Conservation (phyloP, 1,140 invertebrate genomes). For the Listronotus bonariensis region DNA sequence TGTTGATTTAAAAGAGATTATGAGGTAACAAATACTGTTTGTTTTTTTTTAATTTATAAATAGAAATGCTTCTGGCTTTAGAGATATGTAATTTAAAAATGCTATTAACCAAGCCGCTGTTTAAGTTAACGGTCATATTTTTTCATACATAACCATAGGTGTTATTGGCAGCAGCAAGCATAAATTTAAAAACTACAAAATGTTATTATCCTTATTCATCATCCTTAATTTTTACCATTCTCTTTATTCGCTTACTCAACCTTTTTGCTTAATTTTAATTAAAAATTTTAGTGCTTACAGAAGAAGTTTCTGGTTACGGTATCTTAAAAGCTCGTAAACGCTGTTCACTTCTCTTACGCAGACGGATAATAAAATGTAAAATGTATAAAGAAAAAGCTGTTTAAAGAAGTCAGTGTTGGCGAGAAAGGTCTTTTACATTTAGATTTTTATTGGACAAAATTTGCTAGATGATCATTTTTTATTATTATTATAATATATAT, state of each 20-base stretch:
- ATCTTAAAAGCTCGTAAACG: conserved; percentile 44
- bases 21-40: no score
- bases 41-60: no score
- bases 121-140: no score
- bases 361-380: conserved; percentile 11
- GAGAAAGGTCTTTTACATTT: neutral
- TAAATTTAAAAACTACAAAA: neutral
- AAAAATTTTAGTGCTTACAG: conserved; percentile 23
- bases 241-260: conserved; percentile 2
- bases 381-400: neutral
- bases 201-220: conserved; percentile 1
- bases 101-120: no score
- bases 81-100: no score
- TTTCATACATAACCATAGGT: no score
- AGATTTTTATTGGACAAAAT: no score
- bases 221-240: conserved; percentile 6
- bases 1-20: no score
- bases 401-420: neutral
- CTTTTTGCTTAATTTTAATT: conserved; percentile 29
- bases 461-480: no score
- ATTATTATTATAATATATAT: no score
- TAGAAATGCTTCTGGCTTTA: no score
- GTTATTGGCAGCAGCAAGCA: no score
- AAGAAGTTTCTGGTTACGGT: conserved; percentile 14
- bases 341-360: conserved; percentile 46